Conservation (phyloP, 2,113 vertebrate genomes). For the Axis porcinus region DNA sequence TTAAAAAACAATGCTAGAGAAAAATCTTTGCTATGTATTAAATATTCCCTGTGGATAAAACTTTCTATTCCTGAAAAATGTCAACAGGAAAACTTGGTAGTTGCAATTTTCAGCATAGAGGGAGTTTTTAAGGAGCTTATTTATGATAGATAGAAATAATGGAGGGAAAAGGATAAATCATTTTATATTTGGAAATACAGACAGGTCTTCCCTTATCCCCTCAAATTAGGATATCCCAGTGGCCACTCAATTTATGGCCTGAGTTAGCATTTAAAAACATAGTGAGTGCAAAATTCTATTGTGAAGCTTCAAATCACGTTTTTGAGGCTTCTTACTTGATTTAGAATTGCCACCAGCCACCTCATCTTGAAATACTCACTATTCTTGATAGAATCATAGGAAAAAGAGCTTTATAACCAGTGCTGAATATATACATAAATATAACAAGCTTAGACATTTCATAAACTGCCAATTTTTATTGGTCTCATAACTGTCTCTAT, state of each 20-base stretch:
- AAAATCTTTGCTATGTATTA: background rate
- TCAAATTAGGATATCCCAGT: background rate
- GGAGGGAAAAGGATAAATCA: background rate
- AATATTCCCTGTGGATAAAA: background rate
- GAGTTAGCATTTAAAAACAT: background rate
- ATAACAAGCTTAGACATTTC: background rate
- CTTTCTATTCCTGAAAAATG: background rate
- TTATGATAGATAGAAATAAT: background rate
- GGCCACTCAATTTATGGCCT: background rate
- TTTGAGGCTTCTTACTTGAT: background rate
- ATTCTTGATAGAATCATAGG: background rate
- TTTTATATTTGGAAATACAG: background rate
- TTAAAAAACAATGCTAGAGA: background rate
- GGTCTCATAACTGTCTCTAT: background rate
- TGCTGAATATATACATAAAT: background rate
- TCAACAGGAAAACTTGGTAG: background rate
- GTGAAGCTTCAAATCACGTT: background rate
- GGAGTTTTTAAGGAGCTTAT: background rate
- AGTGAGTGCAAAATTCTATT: background rate
- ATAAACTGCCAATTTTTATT: background rate
- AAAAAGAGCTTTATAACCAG: background rate
- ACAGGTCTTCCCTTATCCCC: background rate
- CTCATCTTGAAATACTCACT: background rate
- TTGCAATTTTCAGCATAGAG: background rate
- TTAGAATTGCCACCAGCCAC: background rate